Evolutionary conservation across 1,140 invertebrate genomes (phyloP), one percentile per base, ranked within the genome.

Genomic region (Achroia grisella): DNA sequence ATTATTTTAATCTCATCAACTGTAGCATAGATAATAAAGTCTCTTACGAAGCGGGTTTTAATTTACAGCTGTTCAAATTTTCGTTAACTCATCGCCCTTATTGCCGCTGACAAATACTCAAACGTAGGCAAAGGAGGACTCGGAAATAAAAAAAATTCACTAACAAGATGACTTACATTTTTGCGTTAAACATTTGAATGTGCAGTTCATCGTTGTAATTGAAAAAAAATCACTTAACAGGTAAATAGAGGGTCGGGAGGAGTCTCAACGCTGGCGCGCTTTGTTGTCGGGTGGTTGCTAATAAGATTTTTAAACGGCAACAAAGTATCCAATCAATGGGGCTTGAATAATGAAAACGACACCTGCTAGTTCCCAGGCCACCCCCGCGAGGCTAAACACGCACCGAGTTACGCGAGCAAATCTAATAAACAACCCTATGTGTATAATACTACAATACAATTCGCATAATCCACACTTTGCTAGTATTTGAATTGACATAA

Each of bases 241-340:
- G 76, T 79, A 81, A 74, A 81, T 81, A 84, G 67, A 62, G 65
- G 32, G 69, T 61, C 47, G 52, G 36, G 61, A 68, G 61, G 61
- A 61, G 71, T 58, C 62, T 71, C 67, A 62, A 70, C 54, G 61
- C 41, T 23, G 17, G 39, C 14, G 39, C 58, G 67, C 67, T 77
- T 82, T 80, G 74, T 81, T 79, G 75, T 77, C 66, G 69, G 65
- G 54, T 56, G 72, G 77, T 79, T 75, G 71, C 70, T 84, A 84
- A 84, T 82, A 84, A 84, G 80, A 80, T 84, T 84, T 84, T 84
- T 84, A 84, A 82, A 84, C 76, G 76, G 74, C 78, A 79, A 83
- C 79, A 84, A 84, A 84, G 76, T 84, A 82, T 77, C 80, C 78
- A 84, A 84, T 84, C 80, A 84, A 84, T 84, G 80, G 72, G 59